These are phyloP conservation scores for Callinectes sapidus DNA, from an alignment of 2,888 invertebrate genomes.

Conservation along the genomic window DNA sequence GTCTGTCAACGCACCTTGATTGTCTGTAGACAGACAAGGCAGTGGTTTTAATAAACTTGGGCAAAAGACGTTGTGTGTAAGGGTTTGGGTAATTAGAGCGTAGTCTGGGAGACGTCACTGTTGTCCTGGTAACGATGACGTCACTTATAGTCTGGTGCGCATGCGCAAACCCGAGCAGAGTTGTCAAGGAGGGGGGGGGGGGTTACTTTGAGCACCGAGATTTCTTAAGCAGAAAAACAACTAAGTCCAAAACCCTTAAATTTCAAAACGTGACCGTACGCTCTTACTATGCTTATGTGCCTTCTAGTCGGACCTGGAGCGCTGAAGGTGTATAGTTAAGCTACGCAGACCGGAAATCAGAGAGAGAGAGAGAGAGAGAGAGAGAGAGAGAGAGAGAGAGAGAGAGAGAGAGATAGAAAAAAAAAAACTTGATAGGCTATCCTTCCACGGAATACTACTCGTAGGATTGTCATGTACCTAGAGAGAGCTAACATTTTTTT, in stretches of 20 bases:
- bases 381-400: no score
- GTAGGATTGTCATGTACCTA: no score
- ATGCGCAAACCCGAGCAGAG: background rate
- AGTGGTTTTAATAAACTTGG: background rate
- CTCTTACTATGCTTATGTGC: no score
- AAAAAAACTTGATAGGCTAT: no score
- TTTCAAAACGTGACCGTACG: background rate
- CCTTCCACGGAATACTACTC: no score
- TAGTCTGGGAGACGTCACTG: background rate
- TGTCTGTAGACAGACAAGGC: background rate
- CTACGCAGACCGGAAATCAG: no score
- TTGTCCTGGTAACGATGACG: slow-evolving; percentile 10
- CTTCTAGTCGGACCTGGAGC: background rate
- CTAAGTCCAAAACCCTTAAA: background rate
- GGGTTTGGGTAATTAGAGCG: background rate
- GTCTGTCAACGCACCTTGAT: background rate
- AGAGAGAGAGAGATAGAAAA: no score
- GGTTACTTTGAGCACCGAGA: background rate
- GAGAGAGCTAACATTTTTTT: no score
- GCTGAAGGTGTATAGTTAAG: background rate
- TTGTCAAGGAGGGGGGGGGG: background rate
- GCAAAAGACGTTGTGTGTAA: no score
- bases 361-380: no score
- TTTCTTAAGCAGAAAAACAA: background rate
- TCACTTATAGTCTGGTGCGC: background rate